phyloP scores from a whole-genome alignment of 2,888 invertebrate genomes.

The Tachina fera region DNA sequence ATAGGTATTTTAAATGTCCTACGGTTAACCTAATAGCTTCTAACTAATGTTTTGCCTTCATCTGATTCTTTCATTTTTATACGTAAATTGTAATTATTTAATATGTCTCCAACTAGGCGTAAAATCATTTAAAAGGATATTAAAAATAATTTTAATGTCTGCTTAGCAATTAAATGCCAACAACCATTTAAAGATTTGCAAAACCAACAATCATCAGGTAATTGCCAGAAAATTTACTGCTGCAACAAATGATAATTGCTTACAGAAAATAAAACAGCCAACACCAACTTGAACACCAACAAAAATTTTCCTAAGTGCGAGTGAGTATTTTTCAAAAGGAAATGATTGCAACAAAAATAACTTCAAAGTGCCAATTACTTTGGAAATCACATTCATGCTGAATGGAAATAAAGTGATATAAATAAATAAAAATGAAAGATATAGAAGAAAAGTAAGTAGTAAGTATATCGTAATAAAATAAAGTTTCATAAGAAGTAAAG shows the following conservation, averaged over 20 bases:
- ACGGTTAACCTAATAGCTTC: slow-evolving; percentile 58
- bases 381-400: slow-evolving; percentile 54
- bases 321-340: slow-evolving; percentile 49
- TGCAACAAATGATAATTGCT: slow-evolving; percentile 72
- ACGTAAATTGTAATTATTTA: slow-evolving; percentile 39
- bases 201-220: slow-evolving; percentile 72
- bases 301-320: slow-evolving; percentile 45
- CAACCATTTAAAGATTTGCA: slow-evolving; percentile 61
- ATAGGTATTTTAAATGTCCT: neutral
- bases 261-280: slow-evolving; percentile 61
- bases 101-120: slow-evolving; percentile 63
- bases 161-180: slow-evolving; percentile 70
- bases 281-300: slow-evolving; percentile 54
- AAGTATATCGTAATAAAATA: slow-evolving; percentile 28
- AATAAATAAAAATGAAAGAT: slow-evolving; percentile 27
- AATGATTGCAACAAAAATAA: slow-evolving; percentile 68
- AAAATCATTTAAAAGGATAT: slow-evolving; percentile 65
- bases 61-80: slow-evolving; percentile 9
- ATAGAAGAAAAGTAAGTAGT: slow-evolving; percentile 14
- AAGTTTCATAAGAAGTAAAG: slow-evolving; percentile 46
- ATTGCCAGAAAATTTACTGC: slow-evolving; percentile 70
- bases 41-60: neutral
- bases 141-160: slow-evolving; percentile 67
- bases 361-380: slow-evolving; percentile 72
- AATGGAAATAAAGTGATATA: slow-evolving; percentile 17